Evolutionary conservation across 2,113 vertebrate genomes (phyloP).

Genomic region (Triplophysa dalaica): DNA sequence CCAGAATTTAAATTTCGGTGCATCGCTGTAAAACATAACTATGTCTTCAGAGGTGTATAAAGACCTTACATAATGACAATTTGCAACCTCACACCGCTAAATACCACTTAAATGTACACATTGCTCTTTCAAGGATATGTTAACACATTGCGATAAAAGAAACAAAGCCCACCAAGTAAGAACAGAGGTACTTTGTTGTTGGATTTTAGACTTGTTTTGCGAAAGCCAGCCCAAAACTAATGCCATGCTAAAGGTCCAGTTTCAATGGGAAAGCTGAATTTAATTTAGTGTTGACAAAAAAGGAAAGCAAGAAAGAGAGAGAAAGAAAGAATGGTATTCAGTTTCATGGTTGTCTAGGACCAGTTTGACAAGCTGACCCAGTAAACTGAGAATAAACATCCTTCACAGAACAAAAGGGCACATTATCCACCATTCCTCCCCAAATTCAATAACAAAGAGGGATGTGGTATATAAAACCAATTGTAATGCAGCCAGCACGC

Average conservation of each 20-base stretch:
- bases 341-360: conserved; percentile 23
- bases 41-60: too few relatives aligned
- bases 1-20: too few relatives aligned
- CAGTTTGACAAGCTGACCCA: conserved; percentile 36
- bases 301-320: not conserved
- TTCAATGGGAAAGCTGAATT: conserved; percentile 2
- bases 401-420: conserved; percentile 18
- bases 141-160: not conserved
- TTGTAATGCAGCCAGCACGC: not conserved
- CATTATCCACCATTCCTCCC: conserved; percentile 30
- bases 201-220: conserved; percentile 5
- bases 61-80: too few relatives aligned
- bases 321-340: conserved; percentile 13
- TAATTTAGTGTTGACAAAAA: not conserved
- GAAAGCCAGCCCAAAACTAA: not conserved
- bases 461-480: conserved; percentile 30
- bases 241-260: not conserved
- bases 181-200: not conserved
- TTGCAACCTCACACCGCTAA: too few relatives aligned
- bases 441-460: conserved; percentile 15
- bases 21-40: too few relatives aligned
- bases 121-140: not conserved
- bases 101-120: not conserved
- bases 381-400: conserved; percentile 47
- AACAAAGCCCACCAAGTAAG: not conserved